Evolutionary conservation across 2,888 invertebrate genomes (phyloP), one percentile per base, ranked within the genome.

Genomic region (Autographa pulchrina): DNA sequence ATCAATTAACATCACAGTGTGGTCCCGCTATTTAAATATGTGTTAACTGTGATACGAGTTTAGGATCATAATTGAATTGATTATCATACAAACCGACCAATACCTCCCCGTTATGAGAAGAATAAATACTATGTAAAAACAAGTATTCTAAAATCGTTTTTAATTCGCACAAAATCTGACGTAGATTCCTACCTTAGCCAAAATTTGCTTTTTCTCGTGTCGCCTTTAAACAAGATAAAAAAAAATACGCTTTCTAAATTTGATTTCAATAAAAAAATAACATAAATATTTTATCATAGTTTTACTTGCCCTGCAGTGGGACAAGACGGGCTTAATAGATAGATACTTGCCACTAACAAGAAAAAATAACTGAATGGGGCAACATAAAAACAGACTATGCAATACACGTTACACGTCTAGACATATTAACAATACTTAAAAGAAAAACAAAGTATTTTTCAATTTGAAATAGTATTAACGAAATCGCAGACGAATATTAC

Each of bases 1-100:
- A 43, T 68, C 8, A 56, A 65, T 75, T 79, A 9, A 65, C 62
- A 65, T 18, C 60, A 31, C 14, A 20, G 13, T 75, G 75, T 1
- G 70, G 61, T 38, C 32, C 11, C 14, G n/a, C n/a, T 7, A 56
- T 14, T n/a, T 65, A 38, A 9, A 58, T 16, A 43, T 14, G 31
- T 18, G 18, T 64, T 43, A n/a, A 11, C 3, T 56, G 60, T 4
- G 9, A 25, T 54, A 35, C 9, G 41, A 41, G 18, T 56, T 25
- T 56, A 25, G 13, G 20, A 18, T 13, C 18, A n/a, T 20, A 20
- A 11, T 54, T 11, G 9, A 52, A n/a, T 20, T 20, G 54, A 9
- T 54, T 13, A 54, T 18, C 20, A 13, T 54, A 11, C 38, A 1
- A 18, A 9, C 11, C 20, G 9, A 20, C 13, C 8, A 13, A 56